These are phyloP conservation scores for Apocrypta bakeri DNA, from an alignment of 1,140 invertebrate species.

Conservation along the genomic window DNA sequence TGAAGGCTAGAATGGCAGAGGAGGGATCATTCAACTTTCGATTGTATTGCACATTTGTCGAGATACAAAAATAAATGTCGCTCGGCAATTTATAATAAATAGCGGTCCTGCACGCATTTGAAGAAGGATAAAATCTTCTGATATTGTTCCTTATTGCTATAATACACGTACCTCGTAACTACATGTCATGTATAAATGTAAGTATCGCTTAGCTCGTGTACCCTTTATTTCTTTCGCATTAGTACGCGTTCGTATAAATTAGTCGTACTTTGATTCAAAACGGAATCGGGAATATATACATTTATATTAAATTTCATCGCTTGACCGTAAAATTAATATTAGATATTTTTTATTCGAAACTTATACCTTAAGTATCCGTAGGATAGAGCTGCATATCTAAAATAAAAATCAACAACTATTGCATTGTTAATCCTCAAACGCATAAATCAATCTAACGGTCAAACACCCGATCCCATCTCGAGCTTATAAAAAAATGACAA, in stretches of 20 bases:
- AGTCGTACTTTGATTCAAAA: conserved; percentile 34
- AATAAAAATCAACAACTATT: background rate
- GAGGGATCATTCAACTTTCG: conserved; percentile 33
- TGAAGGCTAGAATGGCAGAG: conserved; percentile 41
- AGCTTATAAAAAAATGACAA: conserved; percentile 32
- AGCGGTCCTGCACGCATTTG: conserved; percentile 15
- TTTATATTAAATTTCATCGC: conserved; percentile 3
- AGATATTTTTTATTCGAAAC: background rate
- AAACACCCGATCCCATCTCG: conserved; percentile 9
- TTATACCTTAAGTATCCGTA: background rate
- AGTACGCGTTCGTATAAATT: conserved; percentile 45
- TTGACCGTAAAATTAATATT: conserved; percentile 27
- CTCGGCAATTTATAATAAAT: conserved; percentile 45
- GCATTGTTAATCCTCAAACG: background rate
- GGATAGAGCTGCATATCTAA: background rate
- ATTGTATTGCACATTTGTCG: conserved; percentile 49
- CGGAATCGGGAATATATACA: background rate
- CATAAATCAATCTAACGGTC: background rate
- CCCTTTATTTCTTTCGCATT: conserved; percentile 39
- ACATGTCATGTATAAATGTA: conserved; percentile 25
- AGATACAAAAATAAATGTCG: conserved; percentile 51
- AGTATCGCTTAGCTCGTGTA: conserved; percentile 43
- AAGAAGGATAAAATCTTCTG: conserved; percentile 43
- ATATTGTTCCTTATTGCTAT: conserved; percentile 38
- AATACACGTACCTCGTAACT: conserved; percentile 16